Percentiles rank a stretch among this genome's conserved stretches.
Evolutionary conservation across 2,113 vertebrate genomes (phyloP).

Genomic region (Pimephales promelas): DNA sequence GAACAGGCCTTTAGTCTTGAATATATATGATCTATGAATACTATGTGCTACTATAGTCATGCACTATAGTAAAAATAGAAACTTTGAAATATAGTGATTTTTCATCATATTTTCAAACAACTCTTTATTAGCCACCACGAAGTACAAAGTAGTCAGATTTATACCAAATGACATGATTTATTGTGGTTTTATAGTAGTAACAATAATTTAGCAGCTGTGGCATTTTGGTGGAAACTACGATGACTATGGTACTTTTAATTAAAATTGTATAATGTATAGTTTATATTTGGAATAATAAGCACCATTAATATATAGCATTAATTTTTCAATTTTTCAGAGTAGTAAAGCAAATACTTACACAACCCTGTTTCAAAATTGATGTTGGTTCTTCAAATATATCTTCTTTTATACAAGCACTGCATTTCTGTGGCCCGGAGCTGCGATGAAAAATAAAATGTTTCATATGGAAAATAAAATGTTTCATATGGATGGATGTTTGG

Average conservation of each 20-base stretch:
- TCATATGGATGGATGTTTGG: too few relatives aligned
- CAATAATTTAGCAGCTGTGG: neutral
- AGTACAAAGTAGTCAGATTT: neutral
- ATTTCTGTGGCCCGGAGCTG: slow-evolving; percentile 92
- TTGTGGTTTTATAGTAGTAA: neutral
- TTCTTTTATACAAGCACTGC: slow-evolving; percentile 91
- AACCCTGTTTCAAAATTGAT: slow-evolving; percentile 87
- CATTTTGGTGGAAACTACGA: neutral
- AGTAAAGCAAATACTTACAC: slow-evolving; percentile 77
- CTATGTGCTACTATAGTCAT: neutral
- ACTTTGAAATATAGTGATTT: neutral
- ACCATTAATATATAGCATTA: neutral
- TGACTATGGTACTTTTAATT: neutral
- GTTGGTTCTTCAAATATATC: slow-evolving; percentile 91
- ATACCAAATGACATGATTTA: neutral
- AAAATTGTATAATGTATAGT: neutral
- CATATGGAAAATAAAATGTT: neutral
- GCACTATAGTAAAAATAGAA: neutral
- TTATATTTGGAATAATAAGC: neutral
- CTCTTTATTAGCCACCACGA: neutral
- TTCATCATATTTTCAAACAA: neutral
- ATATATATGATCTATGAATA: neutral
- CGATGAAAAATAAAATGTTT: neutral
- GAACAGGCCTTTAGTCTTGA: too few relatives aligned
- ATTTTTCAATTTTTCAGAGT: too few relatives aligned